phyloP scores from a whole-genome alignment of 2,888 invertebrate species.

The Cetonia aurata region DNA sequence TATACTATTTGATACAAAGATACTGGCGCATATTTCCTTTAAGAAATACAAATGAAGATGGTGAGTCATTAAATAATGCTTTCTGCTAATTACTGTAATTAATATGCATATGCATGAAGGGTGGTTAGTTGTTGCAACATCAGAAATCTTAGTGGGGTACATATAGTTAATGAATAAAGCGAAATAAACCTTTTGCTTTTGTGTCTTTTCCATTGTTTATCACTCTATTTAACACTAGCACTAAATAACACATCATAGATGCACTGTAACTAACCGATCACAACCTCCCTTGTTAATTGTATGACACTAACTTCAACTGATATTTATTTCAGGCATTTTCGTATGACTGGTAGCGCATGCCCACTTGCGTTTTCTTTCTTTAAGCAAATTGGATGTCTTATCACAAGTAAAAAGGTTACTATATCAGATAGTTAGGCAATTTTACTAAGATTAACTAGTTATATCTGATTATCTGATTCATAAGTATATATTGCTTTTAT shows the following conservation, averaged over 20 bases:
- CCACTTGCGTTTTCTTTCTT: constrained; percentile 29
- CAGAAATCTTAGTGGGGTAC: not conserved
- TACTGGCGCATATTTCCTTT: not conserved
- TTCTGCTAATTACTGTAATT: too few species aligned
- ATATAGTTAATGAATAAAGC: constrained; percentile 4
- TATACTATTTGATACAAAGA: not conserved
- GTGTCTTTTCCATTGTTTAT: constrained; percentile 8
- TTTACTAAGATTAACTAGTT: constrained; percentile 23
- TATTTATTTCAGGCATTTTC: constrained; percentile 38
- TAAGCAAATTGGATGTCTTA: constrained; percentile 9
- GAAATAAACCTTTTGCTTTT: constrained; percentile 24
- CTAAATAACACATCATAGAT: constrained; percentile 33
- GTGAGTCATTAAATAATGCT: too few species aligned
- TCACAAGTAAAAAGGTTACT: constrained; percentile 10
- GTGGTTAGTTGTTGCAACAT: not conserved
- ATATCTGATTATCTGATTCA: not conserved
- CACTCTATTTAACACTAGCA: not conserved
- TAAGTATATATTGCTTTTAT: not conserved
- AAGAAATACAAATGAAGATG: too few species aligned
- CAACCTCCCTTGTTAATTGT: constrained; percentile 27
- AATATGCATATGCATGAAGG: not conserved
- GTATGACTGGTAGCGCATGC: constrained; percentile 25
- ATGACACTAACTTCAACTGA: constrained; percentile 28
- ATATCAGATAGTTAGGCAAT: not conserved
- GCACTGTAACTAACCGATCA: constrained; percentile 26